Evolutionary conservation across 2,797 vertebrate genomes (phyloP).

Genomic region (Chaetophractus vellerosus): DNA sequence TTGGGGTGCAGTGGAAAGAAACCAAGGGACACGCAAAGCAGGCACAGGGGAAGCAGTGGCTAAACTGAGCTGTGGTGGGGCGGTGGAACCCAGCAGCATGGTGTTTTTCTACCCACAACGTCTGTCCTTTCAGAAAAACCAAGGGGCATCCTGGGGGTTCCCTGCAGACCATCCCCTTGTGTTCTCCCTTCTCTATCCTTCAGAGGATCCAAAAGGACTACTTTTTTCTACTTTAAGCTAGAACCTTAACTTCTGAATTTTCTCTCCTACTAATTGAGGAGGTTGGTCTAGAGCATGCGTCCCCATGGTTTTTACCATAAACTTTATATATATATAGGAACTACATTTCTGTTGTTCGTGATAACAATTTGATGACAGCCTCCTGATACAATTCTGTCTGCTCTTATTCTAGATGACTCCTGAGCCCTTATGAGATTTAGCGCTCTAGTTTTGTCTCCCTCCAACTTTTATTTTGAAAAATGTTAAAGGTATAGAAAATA

Average conservation of each 20-base stretch:
- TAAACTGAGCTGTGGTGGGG: not conserved
- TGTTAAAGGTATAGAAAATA: too few relatives aligned
- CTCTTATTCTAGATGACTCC: too few relatives aligned
- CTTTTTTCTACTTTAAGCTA: not conserved
- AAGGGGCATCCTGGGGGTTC: not conserved
- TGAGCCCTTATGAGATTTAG: too few relatives aligned
- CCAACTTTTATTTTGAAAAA: too few relatives aligned
- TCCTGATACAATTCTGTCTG: too few relatives aligned
- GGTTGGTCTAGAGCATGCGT: not conserved
- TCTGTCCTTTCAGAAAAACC: not conserved
- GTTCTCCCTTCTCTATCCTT: not conserved
- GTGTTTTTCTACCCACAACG: accelerated
- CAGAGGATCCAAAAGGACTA: not conserved
- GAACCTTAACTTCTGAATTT: not conserved
- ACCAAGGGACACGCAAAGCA: not conserved
- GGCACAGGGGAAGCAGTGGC: not conserved
- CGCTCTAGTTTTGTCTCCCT: too few relatives aligned
- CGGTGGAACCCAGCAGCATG: not conserved
- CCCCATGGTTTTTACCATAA: not conserved
- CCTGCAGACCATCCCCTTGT: not conserved
- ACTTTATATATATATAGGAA: too few relatives aligned
- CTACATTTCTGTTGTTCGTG: too few relatives aligned
- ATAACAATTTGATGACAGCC: too few relatives aligned
- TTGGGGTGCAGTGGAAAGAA: not conserved
- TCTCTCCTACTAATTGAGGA: not conserved